These are phyloP conservation scores for Panthera tigris DNA, from an alignment of 2,113 vertebrate species.

Conservation along the genomic window DNA sequence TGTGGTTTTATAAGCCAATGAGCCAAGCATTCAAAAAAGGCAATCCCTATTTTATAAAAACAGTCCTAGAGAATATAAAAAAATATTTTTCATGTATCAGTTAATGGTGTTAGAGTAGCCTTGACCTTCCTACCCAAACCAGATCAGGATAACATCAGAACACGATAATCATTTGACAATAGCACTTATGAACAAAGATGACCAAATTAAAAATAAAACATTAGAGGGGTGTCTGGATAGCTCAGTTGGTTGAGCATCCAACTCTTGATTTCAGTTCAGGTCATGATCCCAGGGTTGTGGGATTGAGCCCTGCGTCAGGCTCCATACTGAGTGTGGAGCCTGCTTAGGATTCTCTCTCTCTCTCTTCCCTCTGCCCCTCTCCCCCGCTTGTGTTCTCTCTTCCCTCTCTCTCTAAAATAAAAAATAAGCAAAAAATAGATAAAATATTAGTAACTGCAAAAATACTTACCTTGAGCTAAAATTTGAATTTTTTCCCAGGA, in stretches of 20 bases:
- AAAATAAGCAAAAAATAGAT: not conserved
- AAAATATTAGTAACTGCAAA: not conserved
- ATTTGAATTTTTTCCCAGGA: not conserved
- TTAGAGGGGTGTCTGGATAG: too few relatives aligned
- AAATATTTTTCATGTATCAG: not conserved
- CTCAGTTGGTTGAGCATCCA: too few relatives aligned
- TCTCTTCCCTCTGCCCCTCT: too few relatives aligned
- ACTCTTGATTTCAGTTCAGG: too few relatives aligned
- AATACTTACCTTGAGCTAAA: not conserved
- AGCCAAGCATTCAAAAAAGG: constrained; percentile 17
- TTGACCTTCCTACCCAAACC: not conserved
- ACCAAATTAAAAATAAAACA: constrained; percentile 16
- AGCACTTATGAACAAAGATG: not conserved
- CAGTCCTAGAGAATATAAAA: not conserved
- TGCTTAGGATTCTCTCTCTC: too few relatives aligned
- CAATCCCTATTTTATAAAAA: not conserved
- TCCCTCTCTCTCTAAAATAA: not conserved
- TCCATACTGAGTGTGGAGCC: too few relatives aligned
- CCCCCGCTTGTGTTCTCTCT: too few relatives aligned
- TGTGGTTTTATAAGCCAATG: not conserved
- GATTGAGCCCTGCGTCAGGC: too few relatives aligned
- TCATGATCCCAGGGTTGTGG: too few relatives aligned
- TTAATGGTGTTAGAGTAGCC: not conserved
- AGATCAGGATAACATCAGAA: not conserved
- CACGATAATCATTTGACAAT: not conserved